Evolutionary conservation across 2,797 vertebrate species (phyloP).

Genomic region (Diglossa cyanea): DNA sequence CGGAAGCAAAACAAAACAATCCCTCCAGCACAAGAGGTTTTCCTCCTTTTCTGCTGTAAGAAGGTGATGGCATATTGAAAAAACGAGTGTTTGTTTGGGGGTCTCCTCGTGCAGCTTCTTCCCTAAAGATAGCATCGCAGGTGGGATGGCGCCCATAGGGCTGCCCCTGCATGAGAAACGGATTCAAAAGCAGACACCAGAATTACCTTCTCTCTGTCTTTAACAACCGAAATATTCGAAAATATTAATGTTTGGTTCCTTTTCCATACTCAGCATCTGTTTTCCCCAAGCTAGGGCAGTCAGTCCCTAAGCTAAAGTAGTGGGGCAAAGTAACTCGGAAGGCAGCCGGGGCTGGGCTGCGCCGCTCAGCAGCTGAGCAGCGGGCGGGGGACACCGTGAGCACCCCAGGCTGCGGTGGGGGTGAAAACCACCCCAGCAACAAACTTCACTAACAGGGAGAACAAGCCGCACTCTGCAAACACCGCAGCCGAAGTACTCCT

Average conservation of each 20-base stretch:
- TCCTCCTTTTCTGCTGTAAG: background rate
- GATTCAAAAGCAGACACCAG: background rate
- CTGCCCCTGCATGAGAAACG: background rate
- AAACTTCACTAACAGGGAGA: background rate
- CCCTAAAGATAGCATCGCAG: background rate
- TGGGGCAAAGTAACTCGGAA: background rate
- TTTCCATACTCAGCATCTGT: background rate
- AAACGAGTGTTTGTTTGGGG: background rate
- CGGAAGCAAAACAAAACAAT: background rate
- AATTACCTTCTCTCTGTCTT: background rate
- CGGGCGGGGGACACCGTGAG: background rate
- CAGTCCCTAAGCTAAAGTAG: background rate
- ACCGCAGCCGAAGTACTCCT: fast-evolving
- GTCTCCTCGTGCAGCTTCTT: background rate
- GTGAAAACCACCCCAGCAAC: background rate
- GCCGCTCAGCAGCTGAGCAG: background rate
- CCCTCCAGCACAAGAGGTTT: background rate
- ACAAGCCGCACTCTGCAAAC: background rate
- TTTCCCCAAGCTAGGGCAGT: fast-evolving
- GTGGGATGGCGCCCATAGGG: background rate
- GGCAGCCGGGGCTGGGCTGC: background rate
- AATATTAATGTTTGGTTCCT: background rate
- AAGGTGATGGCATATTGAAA: background rate
- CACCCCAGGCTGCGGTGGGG: fast-evolving
- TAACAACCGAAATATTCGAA: background rate